Evolutionary conservation across 2,888 invertebrate genomes (phyloP), one percentile per base, ranked within the genome.

Genomic region (Calliphora vomitoria): DNA sequence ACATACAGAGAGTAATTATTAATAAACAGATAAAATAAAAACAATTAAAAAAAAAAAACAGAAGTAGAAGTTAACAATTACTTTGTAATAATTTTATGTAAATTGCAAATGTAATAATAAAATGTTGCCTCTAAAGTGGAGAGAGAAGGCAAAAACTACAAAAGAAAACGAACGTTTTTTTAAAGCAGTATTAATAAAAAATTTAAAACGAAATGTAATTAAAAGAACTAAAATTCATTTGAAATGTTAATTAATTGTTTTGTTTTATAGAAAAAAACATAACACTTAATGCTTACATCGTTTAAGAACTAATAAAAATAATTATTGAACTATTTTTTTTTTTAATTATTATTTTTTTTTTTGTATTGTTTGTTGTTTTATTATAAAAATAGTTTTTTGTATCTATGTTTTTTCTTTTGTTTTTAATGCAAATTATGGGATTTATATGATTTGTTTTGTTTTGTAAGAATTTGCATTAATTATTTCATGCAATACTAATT

Each of bases 301-400:
- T 62, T 68, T 80, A 71, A 64, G 53, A 79, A 82, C 85, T 87
- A 87, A 85, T 76, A 80, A 69, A 82, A 78, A 71, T 86, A 47
- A 79, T 87, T 87, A 85, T 82, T 87, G 82, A 87, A 85, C 87
- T 87, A 87, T 87, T 87, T 87, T 84, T 75, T 64, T 72, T 20
- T n/a, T 53, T 81, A 60, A 53, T 58, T 68, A 41, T 53, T 25
- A 25, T 25, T 25, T 35, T 53, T 35, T 53, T 82, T 53, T 58
- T 66, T 82, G 62, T 85, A 75, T 85, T 66, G 25, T 74, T 68
- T 82, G 20, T 66, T 62, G 5, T 69, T 41, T 85, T 75, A 75
- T 82, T 84, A 80, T 72, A 87, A 87, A 85, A 85, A 85, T 85
- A 85, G 81, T 85, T 82, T 81, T 4, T 35, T 35, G 3, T 75